Evolutionary conservation across 2,113 vertebrate genomes (phyloP).

Genomic region (Gila orcuttii): DNA sequence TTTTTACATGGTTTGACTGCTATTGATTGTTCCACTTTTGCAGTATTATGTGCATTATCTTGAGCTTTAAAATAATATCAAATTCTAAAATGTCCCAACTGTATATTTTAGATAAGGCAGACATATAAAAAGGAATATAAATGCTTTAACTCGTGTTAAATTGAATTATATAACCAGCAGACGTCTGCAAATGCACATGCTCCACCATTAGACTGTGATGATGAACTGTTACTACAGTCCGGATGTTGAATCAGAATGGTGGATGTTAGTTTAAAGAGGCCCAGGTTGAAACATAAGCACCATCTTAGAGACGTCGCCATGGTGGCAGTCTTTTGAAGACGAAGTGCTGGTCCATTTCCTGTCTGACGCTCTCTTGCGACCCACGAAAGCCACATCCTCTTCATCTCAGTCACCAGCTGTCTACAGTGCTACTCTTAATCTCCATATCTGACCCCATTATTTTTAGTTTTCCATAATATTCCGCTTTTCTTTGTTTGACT

Average conservation of each 20-base stretch:
- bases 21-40: neutral
- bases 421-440: slow-evolving; percentile 39
- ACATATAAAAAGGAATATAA: slow-evolving; percentile 6
- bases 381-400: slow-evolving; percentile 79
- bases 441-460: slow-evolving; percentile 12
- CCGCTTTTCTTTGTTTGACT: slow-evolving; percentile 6
- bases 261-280: slow-evolving; percentile 36
- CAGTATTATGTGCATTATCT: neutral
- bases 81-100: neutral
- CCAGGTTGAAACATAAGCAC: slow-evolving; percentile 48
- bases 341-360: slow-evolving; percentile 73
- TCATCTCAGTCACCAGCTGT: slow-evolving; percentile 58
- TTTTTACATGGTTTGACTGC: neutral
- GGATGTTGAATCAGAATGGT: slow-evolving; percentile 14
- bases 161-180: neutral
- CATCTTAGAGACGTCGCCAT: slow-evolving; percentile 64
- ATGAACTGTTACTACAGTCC: slow-evolving; percentile 15
- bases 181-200: slow-evolving; percentile 1
- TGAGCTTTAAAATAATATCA: neutral
- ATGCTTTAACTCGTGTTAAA: neutral
- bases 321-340: slow-evolving; percentile 65
- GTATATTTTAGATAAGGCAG: slow-evolving; percentile 4
- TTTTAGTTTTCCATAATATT: neutral
- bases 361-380: slow-evolving; percentile 71
- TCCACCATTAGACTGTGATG: slow-evolving; percentile 34